phyloP scores from a whole-genome alignment of 2,113 vertebrate genomes.

The Eudorcas thomsonii region DNA sequence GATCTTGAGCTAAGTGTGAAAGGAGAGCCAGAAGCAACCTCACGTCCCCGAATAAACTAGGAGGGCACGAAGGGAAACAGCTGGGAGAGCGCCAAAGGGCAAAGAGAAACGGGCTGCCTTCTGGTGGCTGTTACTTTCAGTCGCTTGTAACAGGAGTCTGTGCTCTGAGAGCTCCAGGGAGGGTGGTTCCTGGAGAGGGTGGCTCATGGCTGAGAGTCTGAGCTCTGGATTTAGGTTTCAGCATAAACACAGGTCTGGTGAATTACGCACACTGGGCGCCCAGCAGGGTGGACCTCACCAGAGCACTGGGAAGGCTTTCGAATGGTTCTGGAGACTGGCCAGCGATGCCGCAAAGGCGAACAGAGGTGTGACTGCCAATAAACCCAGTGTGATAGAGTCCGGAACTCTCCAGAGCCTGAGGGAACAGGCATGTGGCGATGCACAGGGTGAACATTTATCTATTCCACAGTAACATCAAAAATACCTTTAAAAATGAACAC shows the following conservation, averaged over 20 bases:
- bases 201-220: not conserved
- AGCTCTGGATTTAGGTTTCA: not conserved
- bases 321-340: not conserved
- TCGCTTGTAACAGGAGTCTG: not conserved
- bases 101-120: not conserved
- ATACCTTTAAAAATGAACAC: not conserved
- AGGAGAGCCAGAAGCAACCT: not conserved
- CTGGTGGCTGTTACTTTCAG: not conserved
- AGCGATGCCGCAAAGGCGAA: accelerated
- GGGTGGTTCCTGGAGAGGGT: not conserved
- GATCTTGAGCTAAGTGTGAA: not conserved
- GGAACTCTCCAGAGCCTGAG: not conserved
- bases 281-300: not conserved
- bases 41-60: not conserved
- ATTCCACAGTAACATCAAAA: not conserved
- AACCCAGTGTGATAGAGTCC: too few relatives aligned
- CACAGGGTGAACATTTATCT: not conserved
- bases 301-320: too few relatives aligned
- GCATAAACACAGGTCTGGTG: not conserved
- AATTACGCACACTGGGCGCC: accelerated
- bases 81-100: not conserved
- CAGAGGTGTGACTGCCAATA: not conserved
- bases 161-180: not conserved
- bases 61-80: not conserved
- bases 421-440: not conserved